Conservation (phyloP, 2,113 vertebrate genomes). For the Malaclemys terrapin region DNA sequence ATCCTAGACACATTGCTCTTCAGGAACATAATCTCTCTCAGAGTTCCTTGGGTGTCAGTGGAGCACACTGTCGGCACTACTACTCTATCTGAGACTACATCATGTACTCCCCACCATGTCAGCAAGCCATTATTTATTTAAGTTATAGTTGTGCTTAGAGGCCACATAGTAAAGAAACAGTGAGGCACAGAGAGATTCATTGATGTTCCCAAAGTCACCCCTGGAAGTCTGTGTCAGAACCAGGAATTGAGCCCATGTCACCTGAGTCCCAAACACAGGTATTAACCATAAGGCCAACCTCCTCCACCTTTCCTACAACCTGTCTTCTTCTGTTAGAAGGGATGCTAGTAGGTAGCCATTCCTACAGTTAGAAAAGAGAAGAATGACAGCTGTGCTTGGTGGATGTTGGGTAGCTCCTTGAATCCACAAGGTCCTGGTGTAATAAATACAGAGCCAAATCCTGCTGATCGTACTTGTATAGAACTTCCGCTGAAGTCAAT, state of each 20-base stretch:
- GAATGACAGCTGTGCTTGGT: not conserved
- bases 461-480: not conserved
- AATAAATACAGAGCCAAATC: not conserved
- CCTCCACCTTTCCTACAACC: not conserved
- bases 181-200: not conserved
- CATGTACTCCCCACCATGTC: not conserved
- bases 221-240: not conserved
- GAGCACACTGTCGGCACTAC: not conserved
- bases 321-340: not conserved
- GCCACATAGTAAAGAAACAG: not conserved
- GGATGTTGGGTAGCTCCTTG: not conserved
- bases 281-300: not conserved
- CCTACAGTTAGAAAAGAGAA: not conserved
- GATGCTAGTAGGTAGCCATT: accelerated
- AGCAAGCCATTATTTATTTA: not conserved
- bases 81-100: not conserved
- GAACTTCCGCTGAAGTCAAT: not conserved
- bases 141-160: not conserved
- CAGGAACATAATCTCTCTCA: not conserved
- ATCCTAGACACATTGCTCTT: not conserved
- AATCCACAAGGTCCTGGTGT: not conserved
- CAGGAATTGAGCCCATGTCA: not conserved
- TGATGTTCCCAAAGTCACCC: not conserved
- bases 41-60: not conserved
- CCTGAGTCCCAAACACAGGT: accelerated